These are phyloP conservation scores for Sitta carolinensis DNA, from an alignment of 2,797 vertebrate species.

Conservation along the genomic window DNA sequence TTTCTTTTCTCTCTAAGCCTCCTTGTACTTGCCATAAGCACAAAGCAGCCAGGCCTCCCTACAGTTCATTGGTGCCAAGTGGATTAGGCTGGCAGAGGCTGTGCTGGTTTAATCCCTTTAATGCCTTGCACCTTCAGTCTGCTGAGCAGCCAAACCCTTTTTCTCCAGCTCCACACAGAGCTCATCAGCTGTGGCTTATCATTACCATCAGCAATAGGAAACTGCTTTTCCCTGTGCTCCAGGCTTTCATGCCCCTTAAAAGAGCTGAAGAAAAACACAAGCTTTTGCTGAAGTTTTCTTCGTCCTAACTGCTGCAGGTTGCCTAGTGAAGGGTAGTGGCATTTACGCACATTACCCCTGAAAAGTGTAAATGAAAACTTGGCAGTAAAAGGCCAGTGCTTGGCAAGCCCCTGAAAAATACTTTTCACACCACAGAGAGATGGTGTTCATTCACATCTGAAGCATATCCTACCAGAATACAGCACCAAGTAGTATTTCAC, in stretches of 20 bases:
- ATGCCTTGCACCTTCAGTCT: constrained; percentile 46
- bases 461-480: not conserved
- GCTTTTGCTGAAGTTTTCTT: not conserved
- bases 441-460: not conserved
- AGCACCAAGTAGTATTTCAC: not conserved
- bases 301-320: not conserved
- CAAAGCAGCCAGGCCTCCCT: constrained; percentile 55
- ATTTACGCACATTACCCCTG: not conserved
- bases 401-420: not conserved
- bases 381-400: not conserved
- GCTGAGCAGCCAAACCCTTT: constrained; percentile 40
- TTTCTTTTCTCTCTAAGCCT: constrained; percentile 44
- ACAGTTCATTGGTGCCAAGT: constrained; percentile 61
- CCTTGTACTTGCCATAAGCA: constrained; percentile 30
- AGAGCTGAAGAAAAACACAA: not conserved
- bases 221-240: not conserved
- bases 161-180: not conserved
- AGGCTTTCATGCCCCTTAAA: not conserved
- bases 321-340: not conserved
- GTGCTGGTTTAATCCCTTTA: constrained; percentile 57
- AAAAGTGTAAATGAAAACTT: not conserved
- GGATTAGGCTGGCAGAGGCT: constrained; percentile 63
- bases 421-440: not conserved
- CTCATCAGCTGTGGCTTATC: constrained; percentile 8
- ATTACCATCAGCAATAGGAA: not conserved